Percentiles rank a stretch among this genome's conserved stretches.
Conservation (phyloP, 2,888 invertebrate species). For the Macaria liturata region DNA sequence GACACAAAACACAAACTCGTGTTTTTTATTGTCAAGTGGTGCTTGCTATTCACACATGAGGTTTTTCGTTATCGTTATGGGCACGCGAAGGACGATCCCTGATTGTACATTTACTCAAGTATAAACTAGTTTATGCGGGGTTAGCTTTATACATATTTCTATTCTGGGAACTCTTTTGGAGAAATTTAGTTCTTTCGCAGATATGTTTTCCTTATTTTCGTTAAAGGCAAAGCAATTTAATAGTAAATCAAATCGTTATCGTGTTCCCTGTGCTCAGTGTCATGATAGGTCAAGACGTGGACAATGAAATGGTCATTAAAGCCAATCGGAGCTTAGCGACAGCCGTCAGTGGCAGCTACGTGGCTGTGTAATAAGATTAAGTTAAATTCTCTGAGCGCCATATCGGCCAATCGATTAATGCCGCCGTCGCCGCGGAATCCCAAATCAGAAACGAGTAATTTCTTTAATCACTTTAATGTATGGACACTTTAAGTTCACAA, state of each 20-base stretch:
- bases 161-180: too few species aligned
- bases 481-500: neutral
- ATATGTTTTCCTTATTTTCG: too few species aligned
- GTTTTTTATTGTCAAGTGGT: slow-evolving; percentile 45
- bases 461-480: slow-evolving; percentile 9
- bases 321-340: slow-evolving; percentile 24
- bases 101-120: slow-evolving; percentile 11
- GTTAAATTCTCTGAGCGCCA: slow-evolving; percentile 41
- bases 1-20: slow-evolving; percentile 48
- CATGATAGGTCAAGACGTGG: slow-evolving; percentile 7
- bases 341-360: slow-evolving; percentile 33
- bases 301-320: slow-evolving; percentile 25
- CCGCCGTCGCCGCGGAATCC: slow-evolving; percentile 20
- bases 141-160: neutral
- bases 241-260: too few species aligned
- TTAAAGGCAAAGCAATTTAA: too few species aligned
- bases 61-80: slow-evolving; percentile 30
- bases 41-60: slow-evolving; percentile 39
- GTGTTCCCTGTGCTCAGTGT: neutral
- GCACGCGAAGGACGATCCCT: slow-evolving; percentile 23
- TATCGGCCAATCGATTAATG: slow-evolving; percentile 38
- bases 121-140: slow-evolving; percentile 3
- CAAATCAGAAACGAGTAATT: slow-evolving; percentile 14
- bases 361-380: slow-evolving; percentile 48
- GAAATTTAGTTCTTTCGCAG: too few species aligned